Evolutionary conservation across 2,797 vertebrate genomes (phyloP).

Genomic region (Melopsittacus undulatus): DNA sequence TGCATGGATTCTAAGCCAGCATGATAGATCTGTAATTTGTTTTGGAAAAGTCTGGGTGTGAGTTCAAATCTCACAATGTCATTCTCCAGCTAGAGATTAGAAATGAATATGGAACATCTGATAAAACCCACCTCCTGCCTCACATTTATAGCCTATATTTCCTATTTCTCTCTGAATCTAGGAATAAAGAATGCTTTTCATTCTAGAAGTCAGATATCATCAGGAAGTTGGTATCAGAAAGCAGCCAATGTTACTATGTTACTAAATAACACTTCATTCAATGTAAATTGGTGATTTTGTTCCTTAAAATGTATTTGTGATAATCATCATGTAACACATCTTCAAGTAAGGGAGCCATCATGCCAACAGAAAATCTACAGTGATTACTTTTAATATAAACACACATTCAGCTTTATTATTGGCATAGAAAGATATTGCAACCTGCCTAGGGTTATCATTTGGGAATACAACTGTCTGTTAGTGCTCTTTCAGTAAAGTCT

Average conservation of each 20-base stretch:
- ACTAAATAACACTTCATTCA: not conserved
- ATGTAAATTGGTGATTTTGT: not conserved
- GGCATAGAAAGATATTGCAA: not conserved
- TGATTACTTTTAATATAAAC: not conserved
- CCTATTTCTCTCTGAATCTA: not conserved
- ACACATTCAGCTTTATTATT: not conserved
- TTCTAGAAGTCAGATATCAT: not conserved
- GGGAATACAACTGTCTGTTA: not conserved
- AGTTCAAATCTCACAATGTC: not conserved
- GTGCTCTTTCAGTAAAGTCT: not conserved
- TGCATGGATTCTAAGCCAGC: conserved; percentile 14
- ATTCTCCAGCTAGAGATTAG: not conserved
- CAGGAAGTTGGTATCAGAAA: not conserved
- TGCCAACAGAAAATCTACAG: not conserved
- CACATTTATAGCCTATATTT: not conserved
- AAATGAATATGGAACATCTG: not conserved
- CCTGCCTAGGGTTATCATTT: not conserved
- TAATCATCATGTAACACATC: not conserved
- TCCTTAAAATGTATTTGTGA: not conserved
- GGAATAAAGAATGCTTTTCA: not conserved
- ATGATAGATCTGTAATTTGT: conserved; percentile 20
- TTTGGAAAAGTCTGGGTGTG: not conserved
- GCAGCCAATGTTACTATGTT: not conserved
- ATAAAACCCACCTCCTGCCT: not conserved
- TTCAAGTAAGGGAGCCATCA: not conserved